A percentile compares a stretch with the other conserved stretches of the same genome.
Conservation (phyloP, 2,888 invertebrate species). For the Blastobasis lacticolella region DNA sequence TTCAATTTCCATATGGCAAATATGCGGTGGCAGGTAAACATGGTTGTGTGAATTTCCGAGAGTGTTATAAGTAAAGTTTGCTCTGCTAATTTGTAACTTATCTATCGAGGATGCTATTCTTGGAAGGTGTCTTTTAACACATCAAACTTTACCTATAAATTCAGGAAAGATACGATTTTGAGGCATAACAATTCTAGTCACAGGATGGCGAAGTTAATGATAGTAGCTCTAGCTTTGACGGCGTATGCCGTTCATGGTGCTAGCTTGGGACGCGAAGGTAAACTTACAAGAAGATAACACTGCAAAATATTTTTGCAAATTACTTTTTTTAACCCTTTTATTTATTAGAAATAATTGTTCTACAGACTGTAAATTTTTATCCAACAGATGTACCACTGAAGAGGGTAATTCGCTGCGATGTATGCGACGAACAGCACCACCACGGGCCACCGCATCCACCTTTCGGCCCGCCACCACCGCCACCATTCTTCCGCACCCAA, state of each 20-base stretch:
- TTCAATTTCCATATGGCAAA: slow-evolving; percentile 18
- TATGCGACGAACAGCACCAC: slow-evolving; percentile 14
- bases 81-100: slow-evolving; percentile 29
- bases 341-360: too few relatives aligned
- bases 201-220: slow-evolving; percentile 25
- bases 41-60: slow-evolving; percentile 31
- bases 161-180: slow-evolving; percentile 12
- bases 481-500: slow-evolving; percentile 30
- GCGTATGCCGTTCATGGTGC: slow-evolving; percentile 27
- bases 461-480: slow-evolving; percentile 8
- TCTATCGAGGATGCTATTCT: slow-evolving; percentile 38
- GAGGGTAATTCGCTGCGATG: slow-evolving; percentile 24
- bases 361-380: too few relatives aligned
- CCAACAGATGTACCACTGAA: slow-evolving; percentile 20
- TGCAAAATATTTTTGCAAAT: too few relatives aligned
- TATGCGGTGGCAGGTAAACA: slow-evolving; percentile 18
- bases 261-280: slow-evolving; percentile 23
- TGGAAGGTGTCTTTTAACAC: slow-evolving; percentile 31
- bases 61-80: slow-evolving; percentile 33
- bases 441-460: slow-evolving; percentile 14
- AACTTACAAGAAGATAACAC: background rate
- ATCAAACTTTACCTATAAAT: slow-evolving; percentile 36
- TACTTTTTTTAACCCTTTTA: too few relatives aligned
- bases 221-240: slow-evolving; percentile 24
- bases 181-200: slow-evolving; percentile 27